phyloP scores from a whole-genome alignment of 2,797 vertebrate genomes.

The Protosalanx chinensis region DNA sequence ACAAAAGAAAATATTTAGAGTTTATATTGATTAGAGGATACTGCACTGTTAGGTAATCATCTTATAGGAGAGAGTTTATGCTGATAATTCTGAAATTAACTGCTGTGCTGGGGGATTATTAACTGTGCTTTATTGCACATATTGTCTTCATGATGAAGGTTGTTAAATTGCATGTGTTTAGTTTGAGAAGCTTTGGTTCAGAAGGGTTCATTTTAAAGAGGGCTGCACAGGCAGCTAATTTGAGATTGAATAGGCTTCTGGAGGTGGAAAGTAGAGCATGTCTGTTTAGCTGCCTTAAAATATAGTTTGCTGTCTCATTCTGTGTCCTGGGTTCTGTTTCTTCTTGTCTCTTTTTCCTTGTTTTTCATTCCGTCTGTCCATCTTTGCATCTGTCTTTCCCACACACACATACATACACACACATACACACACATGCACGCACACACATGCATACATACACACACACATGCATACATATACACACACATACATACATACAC shows the following conservation, averaged over 20 bases:
- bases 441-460: too few species aligned
- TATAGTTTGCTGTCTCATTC: slow-evolving; percentile 39
- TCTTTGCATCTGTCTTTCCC: slow-evolving; percentile 28
- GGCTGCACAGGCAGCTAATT: slow-evolving; percentile 58
- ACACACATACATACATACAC: not conserved
- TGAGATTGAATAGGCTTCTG: slow-evolving; percentile 63
- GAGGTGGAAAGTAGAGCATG: slow-evolving; percentile 35
- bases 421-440: too few species aligned
- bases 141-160: slow-evolving; percentile 43
- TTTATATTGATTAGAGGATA: slow-evolving; percentile 22
- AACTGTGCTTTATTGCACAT: slow-evolving; percentile 36
- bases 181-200: slow-evolving; percentile 55
- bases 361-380: slow-evolving; percentile 19
- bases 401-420: not conserved
- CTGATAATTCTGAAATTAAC: slow-evolving; percentile 60
- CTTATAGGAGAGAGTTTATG: slow-evolving; percentile 49
- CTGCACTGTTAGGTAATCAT: slow-evolving; percentile 49
- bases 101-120: slow-evolving; percentile 31
- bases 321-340: not conserved
- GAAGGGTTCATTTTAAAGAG: slow-evolving; percentile 56
- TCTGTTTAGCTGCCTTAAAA: slow-evolving; percentile 35
- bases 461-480: too few species aligned
- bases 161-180: slow-evolving; percentile 48
- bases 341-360: slow-evolving; percentile 18
- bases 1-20: slow-evolving; percentile 4